phyloP scores from a whole-genome alignment of 2,888 invertebrate species.

The Hetaerina titia region DNA sequence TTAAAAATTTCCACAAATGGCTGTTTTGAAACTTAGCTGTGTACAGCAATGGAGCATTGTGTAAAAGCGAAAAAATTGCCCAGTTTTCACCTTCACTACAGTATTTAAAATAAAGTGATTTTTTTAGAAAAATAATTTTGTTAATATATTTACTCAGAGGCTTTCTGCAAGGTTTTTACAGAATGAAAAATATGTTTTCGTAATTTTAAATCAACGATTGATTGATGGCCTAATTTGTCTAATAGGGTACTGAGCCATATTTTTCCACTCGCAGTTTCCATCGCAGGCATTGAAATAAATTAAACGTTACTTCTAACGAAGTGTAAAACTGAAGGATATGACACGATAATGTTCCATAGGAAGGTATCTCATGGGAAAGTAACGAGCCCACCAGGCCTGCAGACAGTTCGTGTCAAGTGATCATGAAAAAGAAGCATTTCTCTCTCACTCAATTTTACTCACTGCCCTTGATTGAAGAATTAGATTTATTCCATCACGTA shows the following conservation, averaged over 20 bases:
- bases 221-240: constrained; percentile 25
- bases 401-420: too few species aligned
- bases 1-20: not conserved
- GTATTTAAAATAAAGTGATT: not conserved
- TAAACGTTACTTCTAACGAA: not conserved
- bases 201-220: constrained; percentile 3
- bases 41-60: not conserved
- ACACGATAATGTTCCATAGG: not conserved
- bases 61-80: not conserved
- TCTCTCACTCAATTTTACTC: not conserved
- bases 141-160: constrained; percentile 35
- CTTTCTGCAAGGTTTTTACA: not conserved
- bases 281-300: not conserved
- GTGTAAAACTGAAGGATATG: not conserved
- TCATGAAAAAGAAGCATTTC: not conserved
- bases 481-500: too few species aligned
- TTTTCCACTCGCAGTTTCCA: not conserved
- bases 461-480: not conserved
- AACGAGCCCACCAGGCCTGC: not conserved
- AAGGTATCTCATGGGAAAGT: not conserved
- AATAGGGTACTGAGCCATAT: not conserved
- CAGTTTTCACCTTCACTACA: not conserved
- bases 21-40: not conserved
- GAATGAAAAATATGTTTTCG: not conserved
- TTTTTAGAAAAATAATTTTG: not conserved